phyloP scores from a whole-genome alignment of 35 echinoderm and acorn worm species.

The Diadema setosum region DNA sequence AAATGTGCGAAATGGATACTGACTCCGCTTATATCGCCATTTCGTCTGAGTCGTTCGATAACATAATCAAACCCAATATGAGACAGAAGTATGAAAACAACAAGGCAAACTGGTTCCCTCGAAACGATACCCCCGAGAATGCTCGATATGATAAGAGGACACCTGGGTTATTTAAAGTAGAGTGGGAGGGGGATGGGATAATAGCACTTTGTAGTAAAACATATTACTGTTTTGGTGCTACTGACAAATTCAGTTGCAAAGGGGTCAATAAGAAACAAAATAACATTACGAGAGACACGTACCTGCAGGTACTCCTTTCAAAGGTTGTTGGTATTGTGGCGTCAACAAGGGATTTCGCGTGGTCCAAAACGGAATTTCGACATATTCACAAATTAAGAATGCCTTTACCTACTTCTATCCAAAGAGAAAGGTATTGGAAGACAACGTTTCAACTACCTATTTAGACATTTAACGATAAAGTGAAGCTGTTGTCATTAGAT shows the following conservation, averaged over 20 bases:
- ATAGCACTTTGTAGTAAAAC: no score
- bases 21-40: slow-evolving; percentile 76
- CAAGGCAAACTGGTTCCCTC: slow-evolving; percentile 46
- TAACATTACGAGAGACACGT: background rate
- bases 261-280: slow-evolving; percentile 30
- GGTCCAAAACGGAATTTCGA: background rate
- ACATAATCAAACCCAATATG: slow-evolving; percentile 50
- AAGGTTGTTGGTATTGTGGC: background rate
- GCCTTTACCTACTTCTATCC: background rate
- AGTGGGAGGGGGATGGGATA: slow-evolving; percentile 75
- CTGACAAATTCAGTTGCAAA: slow-evolving; percentile 32
- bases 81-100: background rate
- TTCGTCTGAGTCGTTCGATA: background rate
- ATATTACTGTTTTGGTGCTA: no score
- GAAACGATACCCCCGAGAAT: slow-evolving; percentile 20
- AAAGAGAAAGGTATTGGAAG: background rate
- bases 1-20: slow-evolving; percentile 69
- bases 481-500: no score
- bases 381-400: background rate
- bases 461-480: background rate
- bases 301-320: background rate
- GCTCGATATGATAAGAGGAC: slow-evolving; percentile 52
- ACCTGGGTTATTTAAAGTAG: slow-evolving; percentile 56
- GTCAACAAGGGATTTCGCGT: slow-evolving; percentile 7
- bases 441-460: background rate